These are phyloP conservation scores for Sycophila sp. DNA, from an alignment of 1,140 invertebrate genomes.

Conservation along the genomic window DNA sequence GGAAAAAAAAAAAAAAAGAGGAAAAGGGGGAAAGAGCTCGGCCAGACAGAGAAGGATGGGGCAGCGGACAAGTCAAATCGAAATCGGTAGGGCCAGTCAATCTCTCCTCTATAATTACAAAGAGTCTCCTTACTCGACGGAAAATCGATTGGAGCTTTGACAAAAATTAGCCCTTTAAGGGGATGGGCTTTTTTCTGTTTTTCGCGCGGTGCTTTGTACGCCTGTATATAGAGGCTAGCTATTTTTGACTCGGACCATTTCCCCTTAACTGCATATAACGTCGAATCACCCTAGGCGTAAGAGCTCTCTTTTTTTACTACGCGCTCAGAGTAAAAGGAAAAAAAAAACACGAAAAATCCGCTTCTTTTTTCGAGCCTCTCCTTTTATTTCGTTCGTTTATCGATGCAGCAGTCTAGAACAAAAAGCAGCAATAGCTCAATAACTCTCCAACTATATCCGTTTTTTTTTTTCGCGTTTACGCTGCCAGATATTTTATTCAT, in stretches of 20 bases:
- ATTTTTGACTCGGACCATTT: slow-evolving; percentile 20
- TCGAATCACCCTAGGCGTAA: slow-evolving; percentile 8
- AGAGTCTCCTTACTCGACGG: too few species aligned
- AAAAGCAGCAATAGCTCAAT: too few species aligned
- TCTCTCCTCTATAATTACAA: slow-evolving; percentile 9
- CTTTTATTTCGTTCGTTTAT: background rate
- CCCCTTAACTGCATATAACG: slow-evolving; percentile 22
- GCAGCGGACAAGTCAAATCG: slow-evolving; percentile 21
- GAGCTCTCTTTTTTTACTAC: background rate
- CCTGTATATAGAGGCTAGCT: background rate
- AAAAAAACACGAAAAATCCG: background rate
- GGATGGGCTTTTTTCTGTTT: background rate
- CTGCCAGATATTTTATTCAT: too few species aligned
- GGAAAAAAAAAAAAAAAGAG: background rate
- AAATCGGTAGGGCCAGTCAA: slow-evolving; percentile 5
- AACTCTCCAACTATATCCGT: too few species aligned
- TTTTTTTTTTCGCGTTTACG: too few species aligned
- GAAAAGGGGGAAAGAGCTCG: background rate
- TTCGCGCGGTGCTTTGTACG: background rate
- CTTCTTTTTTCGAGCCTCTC: background rate
- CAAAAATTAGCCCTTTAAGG: too few species aligned
- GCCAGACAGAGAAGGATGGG: slow-evolving; percentile 20
- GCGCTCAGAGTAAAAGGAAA: background rate
- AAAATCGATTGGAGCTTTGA: too few species aligned
- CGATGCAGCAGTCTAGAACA: background rate